Conservation (phyloP, 2,113 vertebrate genomes). For the Odobenus rosmarus region DNA sequence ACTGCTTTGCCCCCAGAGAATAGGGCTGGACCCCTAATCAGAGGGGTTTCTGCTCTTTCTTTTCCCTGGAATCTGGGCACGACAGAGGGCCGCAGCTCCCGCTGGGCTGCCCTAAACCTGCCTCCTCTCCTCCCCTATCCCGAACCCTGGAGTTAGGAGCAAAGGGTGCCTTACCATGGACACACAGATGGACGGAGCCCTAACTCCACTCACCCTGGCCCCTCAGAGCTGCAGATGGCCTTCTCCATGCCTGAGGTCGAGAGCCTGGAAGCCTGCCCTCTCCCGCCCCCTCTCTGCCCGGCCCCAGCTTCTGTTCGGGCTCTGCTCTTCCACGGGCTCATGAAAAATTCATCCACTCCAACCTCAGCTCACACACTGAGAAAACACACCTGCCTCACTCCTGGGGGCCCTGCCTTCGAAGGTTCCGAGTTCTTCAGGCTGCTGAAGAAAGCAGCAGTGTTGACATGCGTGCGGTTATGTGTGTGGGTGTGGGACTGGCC, state of each 20-base stretch:
- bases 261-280: not conserved
- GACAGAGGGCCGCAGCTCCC: not conserved
- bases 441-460: not conserved
- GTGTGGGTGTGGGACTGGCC: not conserved
- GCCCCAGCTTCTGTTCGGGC: conserved; percentile 55
- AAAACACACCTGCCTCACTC: not conserved
- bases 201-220: not conserved
- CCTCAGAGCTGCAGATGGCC: not conserved
- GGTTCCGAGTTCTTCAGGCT: conserved; percentile 42
- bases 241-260: not conserved
- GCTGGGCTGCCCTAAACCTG: not conserved
- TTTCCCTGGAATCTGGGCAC: not conserved
- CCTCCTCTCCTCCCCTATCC: not conserved
- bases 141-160: not conserved
- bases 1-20: not conserved
- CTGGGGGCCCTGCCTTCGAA: conserved; percentile 65
- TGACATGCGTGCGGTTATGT: fast-evolving
- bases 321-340: conserved; percentile 47
- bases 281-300: not conserved
- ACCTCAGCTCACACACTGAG: conserved; percentile 62
- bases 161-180: not conserved
- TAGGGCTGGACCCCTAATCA: not conserved
- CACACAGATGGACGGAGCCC: not conserved
- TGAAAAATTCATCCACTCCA: conserved; percentile 75
- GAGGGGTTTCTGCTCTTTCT: not conserved